Percentiles rank a stretch among this genome's conserved stretches.
Evolutionary conservation across 2,888 invertebrate species (phyloP).

Genomic region (Minunthozetes semirufus): DNA sequence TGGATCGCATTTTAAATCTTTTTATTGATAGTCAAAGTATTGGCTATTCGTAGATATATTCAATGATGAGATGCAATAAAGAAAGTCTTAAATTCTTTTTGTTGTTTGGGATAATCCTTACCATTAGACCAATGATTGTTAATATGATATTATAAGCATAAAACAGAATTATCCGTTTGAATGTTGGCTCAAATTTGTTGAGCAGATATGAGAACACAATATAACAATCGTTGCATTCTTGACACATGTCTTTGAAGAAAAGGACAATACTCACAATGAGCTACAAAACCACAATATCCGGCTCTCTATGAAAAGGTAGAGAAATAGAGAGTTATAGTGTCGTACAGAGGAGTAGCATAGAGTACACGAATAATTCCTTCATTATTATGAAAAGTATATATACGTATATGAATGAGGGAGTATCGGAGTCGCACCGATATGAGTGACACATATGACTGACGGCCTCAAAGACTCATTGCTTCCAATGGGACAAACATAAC

Average conservation of each 20-base stretch:
- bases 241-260: slow-evolving; percentile 22
- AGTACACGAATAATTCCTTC: slow-evolving; percentile 24
- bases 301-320: background rate
- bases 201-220: background rate
- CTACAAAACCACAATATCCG: slow-evolving; percentile 30
- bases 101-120: slow-evolving; percentile 20
- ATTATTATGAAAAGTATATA: slow-evolving; percentile 13
- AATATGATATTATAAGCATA: slow-evolving; percentile 21
- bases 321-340: no score
- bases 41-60: background rate
- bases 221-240: slow-evolving; percentile 16
- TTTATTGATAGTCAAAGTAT: slow-evolving; percentile 5
- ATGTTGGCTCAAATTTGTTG: background rate
- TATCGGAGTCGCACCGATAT: slow-evolving; percentile 1
- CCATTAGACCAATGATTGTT: slow-evolving; percentile 17
- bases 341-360: background rate
- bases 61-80: background rate
- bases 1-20: slow-evolving; percentile 4
- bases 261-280: background rate
- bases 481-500: background rate
- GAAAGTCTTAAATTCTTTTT: background rate
- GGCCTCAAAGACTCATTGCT: background rate
- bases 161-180: slow-evolving; percentile 12
- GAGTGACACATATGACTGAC: slow-evolving; percentile 21
- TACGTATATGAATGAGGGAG: slow-evolving; percentile 20